These are phyloP conservation scores for Hipparchia sbordonii DNA, from an alignment of 2,888 invertebrate genomes.

Conservation along the genomic window DNA sequence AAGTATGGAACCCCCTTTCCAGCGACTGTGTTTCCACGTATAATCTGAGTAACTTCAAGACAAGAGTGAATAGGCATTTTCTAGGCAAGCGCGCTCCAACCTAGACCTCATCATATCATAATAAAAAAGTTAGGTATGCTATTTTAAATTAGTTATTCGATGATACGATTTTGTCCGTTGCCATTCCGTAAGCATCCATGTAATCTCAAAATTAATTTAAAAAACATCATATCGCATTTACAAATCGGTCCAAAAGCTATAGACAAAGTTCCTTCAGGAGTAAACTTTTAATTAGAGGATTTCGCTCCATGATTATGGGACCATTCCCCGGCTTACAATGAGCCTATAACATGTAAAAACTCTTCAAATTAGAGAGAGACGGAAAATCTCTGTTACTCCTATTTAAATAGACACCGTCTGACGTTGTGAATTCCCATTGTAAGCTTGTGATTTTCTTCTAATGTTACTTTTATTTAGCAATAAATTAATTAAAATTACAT, in stretches of 20 bases:
- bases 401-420: neutral
- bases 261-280: constrained; percentile 52
- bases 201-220: neutral
- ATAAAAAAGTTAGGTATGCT: too few species aligned
- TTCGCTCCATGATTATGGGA: constrained; percentile 50
- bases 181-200: neutral
- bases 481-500: too few species aligned
- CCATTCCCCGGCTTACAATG: constrained; percentile 50
- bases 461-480: too few species aligned
- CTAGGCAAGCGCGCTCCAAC: too few species aligned
- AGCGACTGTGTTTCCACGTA: too few species aligned
- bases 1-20: too few species aligned
- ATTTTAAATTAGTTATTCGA: too few species aligned
- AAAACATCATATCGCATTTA: neutral
- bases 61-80: too few species aligned
- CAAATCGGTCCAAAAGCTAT: neutral
- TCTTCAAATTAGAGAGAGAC: constrained; percentile 53
- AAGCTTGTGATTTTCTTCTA: neutral
- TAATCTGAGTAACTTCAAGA: too few species aligned
- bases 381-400: constrained; percentile 19
- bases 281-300: constrained; percentile 74
- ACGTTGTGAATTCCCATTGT: neutral
- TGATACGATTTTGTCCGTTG: neutral
- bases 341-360: constrained; percentile 52
- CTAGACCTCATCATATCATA: too few species aligned